Percentiles rank a stretch among this genome's conserved stretches.
Conservation (phyloP, 2,888 invertebrate species). For the Hirtodrosophila duncani region DNA sequence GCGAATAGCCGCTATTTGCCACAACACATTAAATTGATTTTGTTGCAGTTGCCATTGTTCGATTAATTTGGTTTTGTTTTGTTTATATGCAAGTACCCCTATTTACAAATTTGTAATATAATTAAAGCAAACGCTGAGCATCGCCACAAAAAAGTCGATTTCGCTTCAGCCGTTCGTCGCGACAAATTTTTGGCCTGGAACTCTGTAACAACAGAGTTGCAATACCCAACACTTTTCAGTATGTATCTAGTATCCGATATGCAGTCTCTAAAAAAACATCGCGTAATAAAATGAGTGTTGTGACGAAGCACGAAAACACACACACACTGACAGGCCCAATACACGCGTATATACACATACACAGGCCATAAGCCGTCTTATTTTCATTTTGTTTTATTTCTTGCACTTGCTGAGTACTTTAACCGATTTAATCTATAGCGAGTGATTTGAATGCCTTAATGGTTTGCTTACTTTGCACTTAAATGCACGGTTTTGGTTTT, state of each 20-base stretch:
- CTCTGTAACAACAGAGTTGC: slow-evolving; percentile 65
- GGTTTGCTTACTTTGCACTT: slow-evolving; percentile 44
- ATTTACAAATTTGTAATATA: slow-evolving; percentile 59
- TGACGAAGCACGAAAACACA: no score
- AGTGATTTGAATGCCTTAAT: not conserved
- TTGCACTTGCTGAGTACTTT: not conserved
- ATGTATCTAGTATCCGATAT: slow-evolving; percentile 44
- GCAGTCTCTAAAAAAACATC: slow-evolving; percentile 71
- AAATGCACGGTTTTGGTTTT: slow-evolving; percentile 31
- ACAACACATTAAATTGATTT: slow-evolving; percentile 2
- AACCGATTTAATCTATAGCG: slow-evolving; percentile 7
- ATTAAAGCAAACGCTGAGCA: slow-evolving; percentile 53
- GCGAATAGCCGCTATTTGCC: slow-evolving; percentile 5
- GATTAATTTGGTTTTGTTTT: no score
- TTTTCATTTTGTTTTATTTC: slow-evolving; percentile 56
- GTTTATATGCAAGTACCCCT: slow-evolving; percentile 17
- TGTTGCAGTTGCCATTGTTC: slow-evolving; percentile 1
- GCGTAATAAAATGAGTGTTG: no score
- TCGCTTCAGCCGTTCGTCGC: slow-evolving; percentile 52
- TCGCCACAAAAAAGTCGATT: slow-evolving; percentile 63
- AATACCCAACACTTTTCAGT: slow-evolving; percentile 13
- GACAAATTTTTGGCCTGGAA: slow-evolving; percentile 64
- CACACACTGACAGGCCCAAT: slow-evolving; percentile 35
- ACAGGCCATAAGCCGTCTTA: slow-evolving; percentile 57
- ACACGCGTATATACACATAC: no score